phyloP scores from a whole-genome alignment of 2,888 invertebrate genomes.

The Tolmerus cingulatus region DNA sequence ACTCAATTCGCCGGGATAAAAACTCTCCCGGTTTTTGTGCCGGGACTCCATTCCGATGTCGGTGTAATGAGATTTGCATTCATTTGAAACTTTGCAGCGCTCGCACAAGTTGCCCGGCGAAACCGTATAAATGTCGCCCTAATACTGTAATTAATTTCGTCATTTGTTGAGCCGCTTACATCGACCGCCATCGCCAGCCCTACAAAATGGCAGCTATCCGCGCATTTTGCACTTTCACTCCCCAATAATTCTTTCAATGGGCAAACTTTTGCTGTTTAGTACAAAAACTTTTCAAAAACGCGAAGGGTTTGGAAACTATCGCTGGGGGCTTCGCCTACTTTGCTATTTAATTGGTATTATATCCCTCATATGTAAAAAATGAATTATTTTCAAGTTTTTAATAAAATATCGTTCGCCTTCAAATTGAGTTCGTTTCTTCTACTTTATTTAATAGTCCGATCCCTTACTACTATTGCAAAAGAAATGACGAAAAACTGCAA shows the following conservation, averaged over 20 bases:
- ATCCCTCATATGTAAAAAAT: background rate
- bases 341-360: background rate
- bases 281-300: background rate
- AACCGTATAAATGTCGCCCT: conserved; percentile 1
- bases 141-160: conserved; percentile 26
- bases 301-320: background rate
- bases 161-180: conserved; percentile 12
- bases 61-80: conserved; percentile 36
- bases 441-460: too few species aligned
- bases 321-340: background rate
- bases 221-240: background rate
- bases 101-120: background rate
- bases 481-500: too few species aligned
- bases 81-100: conserved; percentile 7
- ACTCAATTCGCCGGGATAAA: conserved; percentile 14
- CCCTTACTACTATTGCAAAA: too few species aligned
- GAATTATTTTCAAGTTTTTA: background rate
- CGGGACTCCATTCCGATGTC: background rate
- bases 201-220: background rate
- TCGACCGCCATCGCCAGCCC: background rate
- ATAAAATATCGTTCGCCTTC: background rate
- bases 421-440: too few species aligned
- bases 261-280: background rate
- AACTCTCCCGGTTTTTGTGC: conserved; percentile 2
- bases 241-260: background rate